Conservation (phyloP, 2,113 vertebrate species). For the Octodon degus region DNA sequence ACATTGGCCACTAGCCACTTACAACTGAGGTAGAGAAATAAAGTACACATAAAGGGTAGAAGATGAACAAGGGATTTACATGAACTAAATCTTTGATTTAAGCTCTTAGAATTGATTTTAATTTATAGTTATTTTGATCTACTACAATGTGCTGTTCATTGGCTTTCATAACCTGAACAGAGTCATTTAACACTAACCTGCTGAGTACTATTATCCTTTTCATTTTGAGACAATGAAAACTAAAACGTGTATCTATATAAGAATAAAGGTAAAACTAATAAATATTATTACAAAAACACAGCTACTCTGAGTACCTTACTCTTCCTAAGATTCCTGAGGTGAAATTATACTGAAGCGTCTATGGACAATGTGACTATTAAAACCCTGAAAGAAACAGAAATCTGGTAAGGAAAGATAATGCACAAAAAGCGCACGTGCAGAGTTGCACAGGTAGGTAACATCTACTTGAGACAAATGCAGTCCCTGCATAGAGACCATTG, state of each 20-base stretch:
- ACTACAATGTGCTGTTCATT: not conserved
- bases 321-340: conserved; percentile 29
- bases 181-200: not conserved
- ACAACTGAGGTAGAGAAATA: not conserved
- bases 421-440: not conserved
- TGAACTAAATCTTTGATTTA: not conserved
- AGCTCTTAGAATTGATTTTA: not conserved
- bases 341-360: not conserved
- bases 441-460: not conserved
- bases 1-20: not conserved
- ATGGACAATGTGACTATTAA: conserved; percentile 6
- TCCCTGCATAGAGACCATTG: not conserved
- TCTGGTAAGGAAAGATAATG: not conserved
- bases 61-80: not conserved
- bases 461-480: not conserved
- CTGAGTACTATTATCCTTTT: not conserved
- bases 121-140: not conserved
- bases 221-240: conserved; percentile 18
- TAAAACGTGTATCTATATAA: not conserved
- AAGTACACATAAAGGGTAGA: not conserved
- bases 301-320: not conserved
- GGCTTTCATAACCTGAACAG: not conserved
- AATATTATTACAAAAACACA: not conserved
- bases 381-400: conserved; percentile 34
- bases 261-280: not conserved